Conservation (phyloP, 2,797 vertebrate genomes). For the Chloroceryle inda region DNA sequence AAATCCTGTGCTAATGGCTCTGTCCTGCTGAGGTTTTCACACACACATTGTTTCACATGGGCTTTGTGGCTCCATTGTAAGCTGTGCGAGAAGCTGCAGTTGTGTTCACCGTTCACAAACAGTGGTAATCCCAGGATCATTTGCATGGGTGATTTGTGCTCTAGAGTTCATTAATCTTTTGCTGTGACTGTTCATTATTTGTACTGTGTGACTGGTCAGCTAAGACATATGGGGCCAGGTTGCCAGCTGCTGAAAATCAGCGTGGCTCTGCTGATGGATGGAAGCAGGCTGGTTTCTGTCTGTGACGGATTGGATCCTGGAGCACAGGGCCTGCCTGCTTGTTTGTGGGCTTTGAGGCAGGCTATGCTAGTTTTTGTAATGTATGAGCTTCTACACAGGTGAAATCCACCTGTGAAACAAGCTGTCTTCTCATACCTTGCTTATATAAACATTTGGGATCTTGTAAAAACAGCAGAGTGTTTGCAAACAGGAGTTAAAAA, state of each 20-base stretch:
- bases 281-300: neutral
- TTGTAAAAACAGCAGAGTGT: neutral
- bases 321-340: neutral
- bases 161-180: constrained; percentile 44
- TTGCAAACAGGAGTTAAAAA: neutral
- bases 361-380: neutral
- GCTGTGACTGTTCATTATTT: constrained; percentile 24
- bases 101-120: neutral
- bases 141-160: constrained; percentile 31
- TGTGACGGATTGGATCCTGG: neutral
- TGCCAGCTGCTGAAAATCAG: constrained; percentile 61
- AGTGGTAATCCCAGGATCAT: neutral
- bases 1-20: neutral
- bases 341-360: neutral
- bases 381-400: neutral
- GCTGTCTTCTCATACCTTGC: neutral
- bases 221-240: constrained; percentile 25
- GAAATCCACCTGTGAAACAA: constrained; percentile 44
- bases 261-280: constrained; percentile 31
- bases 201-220: constrained; percentile 22
- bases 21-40: constrained; percentile 30
- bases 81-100: constrained; percentile 18
- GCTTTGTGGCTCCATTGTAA: neutral
- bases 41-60: neutral
- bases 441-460: neutral